A percentile compares a stretch with the other conserved stretches of the same genome.
These are phyloP conservation scores for Argentina silus DNA, from an alignment of 2,797 vertebrate genomes.

Conservation along the genomic window DNA sequence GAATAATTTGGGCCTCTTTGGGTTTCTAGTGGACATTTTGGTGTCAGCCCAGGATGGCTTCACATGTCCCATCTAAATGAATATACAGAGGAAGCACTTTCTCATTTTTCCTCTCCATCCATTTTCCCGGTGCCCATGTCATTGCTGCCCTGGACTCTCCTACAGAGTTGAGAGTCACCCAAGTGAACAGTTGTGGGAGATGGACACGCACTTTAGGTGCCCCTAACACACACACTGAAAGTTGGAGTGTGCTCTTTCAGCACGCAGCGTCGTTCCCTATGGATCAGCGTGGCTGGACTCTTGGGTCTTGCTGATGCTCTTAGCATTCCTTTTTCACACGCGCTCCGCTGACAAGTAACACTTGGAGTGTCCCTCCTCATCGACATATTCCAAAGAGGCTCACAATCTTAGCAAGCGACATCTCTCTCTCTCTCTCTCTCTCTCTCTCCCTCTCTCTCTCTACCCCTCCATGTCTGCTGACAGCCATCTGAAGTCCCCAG, in stretches of 20 bases:
- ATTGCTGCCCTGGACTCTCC: conserved; percentile 68
- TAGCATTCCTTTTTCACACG: conserved; percentile 77
- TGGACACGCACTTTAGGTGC: conserved; percentile 66
- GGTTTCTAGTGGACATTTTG: no score
- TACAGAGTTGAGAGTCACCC: conserved; percentile 73
- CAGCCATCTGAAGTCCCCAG: conserved; percentile 73
- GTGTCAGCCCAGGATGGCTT: no score
- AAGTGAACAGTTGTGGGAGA: conserved; percentile 68
- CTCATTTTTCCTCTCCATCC: neutral
- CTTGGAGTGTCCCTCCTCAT: conserved; percentile 80
- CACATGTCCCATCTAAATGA: neutral
- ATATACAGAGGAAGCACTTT: neutral
- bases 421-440: neutral
- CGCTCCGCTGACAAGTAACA: conserved; percentile 71
- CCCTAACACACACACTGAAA: conserved; percentile 78
- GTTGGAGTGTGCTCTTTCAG: conserved; percentile 87
- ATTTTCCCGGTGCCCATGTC: conserved; percentile 42
- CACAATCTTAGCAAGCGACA: conserved; percentile 53
- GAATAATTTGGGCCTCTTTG: no score
- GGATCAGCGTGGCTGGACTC: conserved; percentile 40
- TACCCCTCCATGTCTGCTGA: conserved; percentile 40
- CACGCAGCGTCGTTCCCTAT: conserved; percentile 66
- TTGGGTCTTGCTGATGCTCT: conserved; percentile 58
- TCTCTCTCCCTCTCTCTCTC: neutral
- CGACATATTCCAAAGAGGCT: conserved; percentile 77